Conservation (phyloP, 2,888 invertebrate genomes). For the Ypsolopha scabrella region DNA sequence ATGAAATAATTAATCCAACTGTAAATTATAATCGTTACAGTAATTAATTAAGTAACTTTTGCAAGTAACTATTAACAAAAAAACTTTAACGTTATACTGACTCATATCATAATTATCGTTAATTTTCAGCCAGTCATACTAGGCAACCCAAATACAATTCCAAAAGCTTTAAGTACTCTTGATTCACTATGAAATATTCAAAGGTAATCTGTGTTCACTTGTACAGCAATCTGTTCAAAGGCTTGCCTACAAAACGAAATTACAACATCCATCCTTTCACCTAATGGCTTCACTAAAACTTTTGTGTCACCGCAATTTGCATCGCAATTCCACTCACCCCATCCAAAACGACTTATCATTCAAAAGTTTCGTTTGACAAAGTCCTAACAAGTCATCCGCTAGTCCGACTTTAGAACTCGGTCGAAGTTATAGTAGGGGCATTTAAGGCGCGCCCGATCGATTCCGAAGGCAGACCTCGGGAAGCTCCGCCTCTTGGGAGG, state of each 20-base stretch:
- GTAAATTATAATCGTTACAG: no score
- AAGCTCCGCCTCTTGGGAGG: constrained; percentile 65
- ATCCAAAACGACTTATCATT: constrained; percentile 26
- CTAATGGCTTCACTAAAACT: constrained; percentile 51
- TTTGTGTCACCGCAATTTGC: constrained; percentile 63
- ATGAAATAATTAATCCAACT: no score
- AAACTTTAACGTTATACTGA: no score
- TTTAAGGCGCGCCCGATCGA: constrained; percentile 55
- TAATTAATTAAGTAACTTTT: no score
- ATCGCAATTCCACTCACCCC: constrained; percentile 28
- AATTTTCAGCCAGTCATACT: no score
- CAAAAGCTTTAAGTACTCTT: no score
- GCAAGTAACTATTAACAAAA: no score
- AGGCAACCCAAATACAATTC: no score
- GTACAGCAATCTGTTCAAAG: constrained; percentile 40
- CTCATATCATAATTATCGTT: no score
- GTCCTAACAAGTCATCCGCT: constrained; percentile 20
- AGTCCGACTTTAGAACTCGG: constrained; percentile 23
- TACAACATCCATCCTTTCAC: constrained; percentile 58
- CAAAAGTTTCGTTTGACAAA: constrained; percentile 21
- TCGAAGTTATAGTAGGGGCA: constrained; percentile 17
- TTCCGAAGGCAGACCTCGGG: constrained; percentile 56
- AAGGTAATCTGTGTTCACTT: constrained; percentile 20
- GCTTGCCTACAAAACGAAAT: constrained; percentile 65
- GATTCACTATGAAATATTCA: constrained; percentile 13